Evolutionary conservation across 2,888 invertebrate genomes (phyloP), one percentile per base, ranked within the genome.

Genomic region (Chrysopilus asiliformis): DNA sequence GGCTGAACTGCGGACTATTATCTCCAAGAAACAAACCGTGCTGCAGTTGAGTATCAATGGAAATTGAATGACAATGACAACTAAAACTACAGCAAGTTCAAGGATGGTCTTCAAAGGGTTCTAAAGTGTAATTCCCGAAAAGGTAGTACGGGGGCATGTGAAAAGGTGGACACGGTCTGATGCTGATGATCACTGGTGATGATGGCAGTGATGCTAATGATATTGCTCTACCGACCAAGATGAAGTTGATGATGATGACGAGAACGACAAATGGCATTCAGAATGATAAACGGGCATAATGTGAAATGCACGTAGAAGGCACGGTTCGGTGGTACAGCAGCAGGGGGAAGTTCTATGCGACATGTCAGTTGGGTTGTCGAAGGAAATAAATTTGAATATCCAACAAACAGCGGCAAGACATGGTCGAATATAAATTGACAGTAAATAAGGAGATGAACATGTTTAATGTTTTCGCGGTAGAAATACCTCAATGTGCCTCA

Each of bases 361-460:
- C 29, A 36, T 39, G 42, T 42, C 42, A 42, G 20, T 19, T 31
- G n/a, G 22, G 27, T 22, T 32, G 36, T 20, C 20, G 34, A 36
- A 30, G 26, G 39, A 42, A 36, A 42, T 42, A 42, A 42, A 42
- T 42, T 42, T 42, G 39, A 42, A 42, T 42, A 39, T 34, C 39
- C 19, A 22, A 32, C 24, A 29, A n/a, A n/a, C n/a, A n/a, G n/a
- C n/a, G n/a, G n/a, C n/a, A n/a, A 32, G 32, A 27, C 24, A 32
- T 26, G 28, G 34, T 29, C 20, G 29, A 32, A 36, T 36, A 42
- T 42, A 42, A 42, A 42, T 42, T 38, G 42, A 25, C 36, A 31
- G 36, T 24, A 33, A 36, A 20, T 22, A 33, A 30, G 16, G 17
- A 30, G 40, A 40, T 40, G 40, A 40, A 40, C 40, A 40, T 40